A percentile compares a stretch with the other conserved stretches of the same genome.
These are phyloP conservation scores for Cyprinella venusta DNA, from an alignment of 2,797 vertebrate species.

Conservation along the genomic window DNA sequence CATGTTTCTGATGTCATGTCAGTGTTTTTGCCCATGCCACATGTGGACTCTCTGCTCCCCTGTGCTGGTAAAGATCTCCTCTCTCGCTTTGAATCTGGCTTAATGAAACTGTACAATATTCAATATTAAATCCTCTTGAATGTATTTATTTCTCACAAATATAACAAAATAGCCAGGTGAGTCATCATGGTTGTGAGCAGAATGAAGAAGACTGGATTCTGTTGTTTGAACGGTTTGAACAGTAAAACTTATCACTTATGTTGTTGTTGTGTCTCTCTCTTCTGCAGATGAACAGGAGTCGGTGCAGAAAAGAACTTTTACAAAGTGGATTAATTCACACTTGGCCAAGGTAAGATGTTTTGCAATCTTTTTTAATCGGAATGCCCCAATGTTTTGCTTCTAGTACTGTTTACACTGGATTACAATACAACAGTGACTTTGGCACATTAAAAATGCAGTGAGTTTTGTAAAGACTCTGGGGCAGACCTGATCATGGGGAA, in stretches of 20 bases:
- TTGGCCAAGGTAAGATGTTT: slow-evolving; percentile 87
- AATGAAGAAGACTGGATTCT: not conserved
- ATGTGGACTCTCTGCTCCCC: slow-evolving; percentile 24
- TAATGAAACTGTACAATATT: not conserved
- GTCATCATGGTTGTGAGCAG: slow-evolving; percentile 15
- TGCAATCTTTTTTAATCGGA: not conserved
- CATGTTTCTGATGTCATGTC: slow-evolving; percentile 21
- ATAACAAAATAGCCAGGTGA: not conserved
- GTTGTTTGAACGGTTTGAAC: not conserved
- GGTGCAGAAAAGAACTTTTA: slow-evolving; percentile 97
- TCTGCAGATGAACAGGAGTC: slow-evolving; percentile 94
- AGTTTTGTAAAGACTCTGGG: not conserved
- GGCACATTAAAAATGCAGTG: not conserved
- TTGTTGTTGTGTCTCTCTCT: slow-evolving; percentile 50
- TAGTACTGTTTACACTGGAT: not conserved
- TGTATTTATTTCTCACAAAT: not conserved
- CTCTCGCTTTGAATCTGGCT: not conserved
- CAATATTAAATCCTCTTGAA: slow-evolving; percentile 9
- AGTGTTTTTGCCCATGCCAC: slow-evolving; percentile 36
- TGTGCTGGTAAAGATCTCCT: slow-evolving; percentile 37
- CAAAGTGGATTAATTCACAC: slow-evolving; percentile 99
- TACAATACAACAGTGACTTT: not conserved
- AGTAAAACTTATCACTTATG: not conserved
- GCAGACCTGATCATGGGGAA: no score
- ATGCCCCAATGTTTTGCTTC: not conserved